A percentile compares a stretch with the other conserved stretches of the same genome.
phyloP scores from a whole-genome alignment of 2,797 vertebrate species.

The Coccyzus lansbergi region DNA sequence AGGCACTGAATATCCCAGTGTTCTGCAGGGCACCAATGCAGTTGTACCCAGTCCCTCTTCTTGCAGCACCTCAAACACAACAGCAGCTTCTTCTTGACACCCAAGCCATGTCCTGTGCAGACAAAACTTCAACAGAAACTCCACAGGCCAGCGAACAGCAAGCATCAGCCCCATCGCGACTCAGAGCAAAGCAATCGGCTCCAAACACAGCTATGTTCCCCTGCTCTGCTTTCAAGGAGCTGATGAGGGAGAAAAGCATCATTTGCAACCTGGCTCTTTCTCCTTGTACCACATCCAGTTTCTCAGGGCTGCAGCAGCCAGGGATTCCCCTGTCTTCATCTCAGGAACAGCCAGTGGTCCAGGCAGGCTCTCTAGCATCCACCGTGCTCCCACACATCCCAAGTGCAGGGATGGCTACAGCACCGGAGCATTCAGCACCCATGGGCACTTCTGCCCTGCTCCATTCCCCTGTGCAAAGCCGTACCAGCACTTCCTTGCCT shows the following conservation, averaged over 20 bases:
- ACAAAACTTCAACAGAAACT: neutral
- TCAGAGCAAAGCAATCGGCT: neutral
- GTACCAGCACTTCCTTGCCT: neutral
- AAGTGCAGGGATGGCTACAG: neutral
- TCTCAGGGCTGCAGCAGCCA: neutral
- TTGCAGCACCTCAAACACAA: neutral
- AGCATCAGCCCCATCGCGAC: neutral
- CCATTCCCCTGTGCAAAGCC: neutral
- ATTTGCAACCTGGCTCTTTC: neutral
- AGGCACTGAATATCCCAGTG: no score
- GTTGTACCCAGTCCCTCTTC: neutral
- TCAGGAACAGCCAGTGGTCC: accelerated
- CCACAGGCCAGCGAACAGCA: accelerated
- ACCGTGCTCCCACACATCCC: neutral
- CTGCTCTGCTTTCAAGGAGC: neutral
- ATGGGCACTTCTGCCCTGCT: neutral
- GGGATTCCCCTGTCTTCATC: neutral
- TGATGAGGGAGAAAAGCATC: neutral
- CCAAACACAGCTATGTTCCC: accelerated
- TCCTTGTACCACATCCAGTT: neutral
- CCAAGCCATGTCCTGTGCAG: accelerated
- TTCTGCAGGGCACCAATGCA: neutral
- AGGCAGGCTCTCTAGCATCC: neutral
- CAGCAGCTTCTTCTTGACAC: neutral
- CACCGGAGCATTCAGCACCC: neutral